phyloP scores from a whole-genome alignment of 2,113 vertebrate species.

The Neolamprologus toae region DNA sequence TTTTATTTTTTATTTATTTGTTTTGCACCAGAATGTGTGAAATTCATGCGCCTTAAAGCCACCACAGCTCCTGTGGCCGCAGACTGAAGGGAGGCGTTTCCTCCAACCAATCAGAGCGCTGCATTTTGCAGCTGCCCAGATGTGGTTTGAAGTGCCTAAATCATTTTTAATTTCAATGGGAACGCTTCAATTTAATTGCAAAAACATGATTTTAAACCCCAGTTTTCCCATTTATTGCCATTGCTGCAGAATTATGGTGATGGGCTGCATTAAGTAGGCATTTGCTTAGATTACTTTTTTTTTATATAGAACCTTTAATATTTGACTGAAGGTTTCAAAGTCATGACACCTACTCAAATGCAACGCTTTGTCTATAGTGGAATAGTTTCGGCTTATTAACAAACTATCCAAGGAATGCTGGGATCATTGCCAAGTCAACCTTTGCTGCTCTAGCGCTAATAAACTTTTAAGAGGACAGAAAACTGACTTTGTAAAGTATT shows the following conservation, averaged over 20 bases:
- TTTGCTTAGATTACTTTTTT: background rate
- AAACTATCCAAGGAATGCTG: background rate
- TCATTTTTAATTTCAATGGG: background rate
- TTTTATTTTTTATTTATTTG: background rate
- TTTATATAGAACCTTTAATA: background rate
- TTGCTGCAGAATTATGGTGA: background rate
- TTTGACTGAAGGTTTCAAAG: background rate
- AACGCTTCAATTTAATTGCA: background rate
- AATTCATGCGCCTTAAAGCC: background rate
- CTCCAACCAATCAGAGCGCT: conserved; percentile 67
- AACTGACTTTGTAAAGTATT: background rate
- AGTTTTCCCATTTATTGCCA: background rate
- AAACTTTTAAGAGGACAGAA: background rate
- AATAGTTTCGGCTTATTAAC: background rate
- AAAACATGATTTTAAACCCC: background rate
- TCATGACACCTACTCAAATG: background rate
- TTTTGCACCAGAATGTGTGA: background rate
- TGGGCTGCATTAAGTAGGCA: background rate
- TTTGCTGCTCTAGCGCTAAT: background rate
- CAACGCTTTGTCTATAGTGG: background rate
- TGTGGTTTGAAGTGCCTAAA: conserved; percentile 16
- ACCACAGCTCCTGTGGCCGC: background rate
- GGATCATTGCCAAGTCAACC: background rate
- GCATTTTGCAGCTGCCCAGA: conserved; percentile 68
- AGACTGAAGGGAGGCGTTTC: conserved; percentile 53